A percentile compares a stretch with the other conserved stretches of the same genome.
Conservation (phyloP, 23 tunicate genomes). For the Styela plicata region DNA sequence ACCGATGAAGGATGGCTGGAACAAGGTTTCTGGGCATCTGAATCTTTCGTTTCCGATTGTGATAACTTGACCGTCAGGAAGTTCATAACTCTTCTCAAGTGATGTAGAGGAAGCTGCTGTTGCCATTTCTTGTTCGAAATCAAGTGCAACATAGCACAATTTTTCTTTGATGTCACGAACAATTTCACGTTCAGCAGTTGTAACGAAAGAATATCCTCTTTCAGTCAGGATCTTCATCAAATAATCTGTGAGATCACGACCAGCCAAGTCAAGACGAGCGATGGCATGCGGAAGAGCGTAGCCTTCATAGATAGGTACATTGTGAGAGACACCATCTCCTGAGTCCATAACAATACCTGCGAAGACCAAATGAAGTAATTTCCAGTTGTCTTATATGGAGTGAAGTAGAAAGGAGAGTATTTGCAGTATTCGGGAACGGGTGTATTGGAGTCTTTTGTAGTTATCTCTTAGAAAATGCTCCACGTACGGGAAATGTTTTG, state of each 20-base stretch:
- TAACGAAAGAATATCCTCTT: conserved; percentile 47
- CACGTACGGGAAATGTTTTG: no score
- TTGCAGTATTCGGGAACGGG: no score
- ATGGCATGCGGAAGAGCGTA: conserved; percentile 96
- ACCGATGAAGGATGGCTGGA: conserved; percentile 92
- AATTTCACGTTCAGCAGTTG: conserved; percentile 72
- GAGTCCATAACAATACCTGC: conserved; percentile 68
- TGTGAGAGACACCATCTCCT: conserved; percentile 98
- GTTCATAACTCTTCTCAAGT: conserved; percentile 49
- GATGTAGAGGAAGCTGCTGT: conserved; percentile 67
- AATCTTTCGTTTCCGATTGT: conserved; percentile 95
- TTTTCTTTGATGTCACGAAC: conserved; percentile 86
- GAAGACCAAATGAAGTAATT: no score
- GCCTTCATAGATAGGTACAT: conserved; percentile 91
- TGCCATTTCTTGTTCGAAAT: conserved; percentile 72
- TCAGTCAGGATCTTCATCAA: conserved; percentile 84
- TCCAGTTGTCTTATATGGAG: no score
- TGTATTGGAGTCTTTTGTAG: no score
- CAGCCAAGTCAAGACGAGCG: conserved; percentile 79
- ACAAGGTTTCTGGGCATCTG: conserved; percentile 95
- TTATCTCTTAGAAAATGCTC: no score
- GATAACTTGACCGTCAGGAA: conserved; percentile 67
- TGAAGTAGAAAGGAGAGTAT: no score
- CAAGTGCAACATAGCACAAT: conserved; percentile 73
- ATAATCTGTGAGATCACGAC: conserved; percentile 83